Evolutionary conservation across 2,888 invertebrate species (phyloP), one percentile per base, ranked within the genome.

Genomic region (Baronia brevicornis): DNA sequence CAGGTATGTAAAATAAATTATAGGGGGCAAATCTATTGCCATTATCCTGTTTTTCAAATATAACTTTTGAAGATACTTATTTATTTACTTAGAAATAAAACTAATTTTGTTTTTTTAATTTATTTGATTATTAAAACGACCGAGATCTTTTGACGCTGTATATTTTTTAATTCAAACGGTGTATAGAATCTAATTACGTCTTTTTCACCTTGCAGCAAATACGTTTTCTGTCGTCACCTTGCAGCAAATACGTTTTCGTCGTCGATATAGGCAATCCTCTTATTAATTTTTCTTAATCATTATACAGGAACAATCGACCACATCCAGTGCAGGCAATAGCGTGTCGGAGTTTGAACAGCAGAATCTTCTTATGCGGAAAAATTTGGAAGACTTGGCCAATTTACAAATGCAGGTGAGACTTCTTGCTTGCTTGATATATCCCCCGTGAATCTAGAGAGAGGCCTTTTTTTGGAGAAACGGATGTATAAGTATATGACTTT

Each of bases 291-390:
- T 14, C 4, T 14, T 12, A 13, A 27, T 28, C 29, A 22, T 27
- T 38, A 32, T 25, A 6, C 14, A 84, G 84, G 84, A 85, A 57
- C 72, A 80, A 46, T 85, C 85, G 11, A 79, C 84, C 23, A 82
- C 84, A 11, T 85, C 85, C 18, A 85, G 85, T 38, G 70, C 85
- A 22, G 85, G 82, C 15, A 85, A 85, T 61, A 85, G 85, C 38
- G 80, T 85, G 0, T 78, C 82, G 6, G 85, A 85, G 41, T 85
- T 78, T 34, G 85, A 85, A 34, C 84, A 84, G 43, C 84, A 84
- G 38, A 80, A 67, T 38, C 50, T 82, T 30, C 55, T 85, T 32
- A 85, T 84, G 85, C 68, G 84, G 48, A 84, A 84, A 45, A 85
- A 85, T 48, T 54, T 85, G 43, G 85, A 85, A 50, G 85, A 85